Evolutionary conservation across 1,140 invertebrate species (phyloP).

Genomic region (Dreissena polymorpha): DNA sequence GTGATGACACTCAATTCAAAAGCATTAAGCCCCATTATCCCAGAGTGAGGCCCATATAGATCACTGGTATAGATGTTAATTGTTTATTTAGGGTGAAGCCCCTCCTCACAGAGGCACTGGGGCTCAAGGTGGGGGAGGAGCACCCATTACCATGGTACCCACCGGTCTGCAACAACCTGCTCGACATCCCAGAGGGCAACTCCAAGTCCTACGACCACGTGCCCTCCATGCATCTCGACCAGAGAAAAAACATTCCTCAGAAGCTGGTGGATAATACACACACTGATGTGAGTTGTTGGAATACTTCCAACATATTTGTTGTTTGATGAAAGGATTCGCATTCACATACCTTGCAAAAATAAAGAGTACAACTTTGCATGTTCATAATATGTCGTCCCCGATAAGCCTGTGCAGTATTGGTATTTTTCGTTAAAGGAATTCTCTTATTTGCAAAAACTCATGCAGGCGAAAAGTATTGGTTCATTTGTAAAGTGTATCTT

Average conservation of each 20-base stretch:
- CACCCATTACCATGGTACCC: slow-evolving; percentile 89
- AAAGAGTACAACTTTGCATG: background rate
- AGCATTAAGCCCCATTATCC: no score
- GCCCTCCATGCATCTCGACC: slow-evolving; percentile 75
- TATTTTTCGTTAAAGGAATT: background rate
- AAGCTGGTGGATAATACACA: slow-evolving; percentile 78
- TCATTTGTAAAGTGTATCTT: slow-evolving; percentile 12
- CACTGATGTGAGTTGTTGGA: slow-evolving; percentile 74
- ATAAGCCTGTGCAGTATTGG: background rate
- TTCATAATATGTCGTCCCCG: background rate
- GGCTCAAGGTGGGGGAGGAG: slow-evolving; percentile 82
- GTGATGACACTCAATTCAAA: no score
- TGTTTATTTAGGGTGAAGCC: slow-evolving; percentile 75
- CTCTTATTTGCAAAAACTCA: no score
- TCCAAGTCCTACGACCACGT: slow-evolving; percentile 77
- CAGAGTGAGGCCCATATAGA: no score
- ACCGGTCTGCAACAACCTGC: slow-evolving; percentile 83
- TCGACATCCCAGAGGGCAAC: slow-evolving; percentile 74
- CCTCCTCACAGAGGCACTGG: slow-evolving; percentile 82
- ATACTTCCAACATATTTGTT: background rate
- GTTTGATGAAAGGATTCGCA: background rate
- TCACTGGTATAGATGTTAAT: background rate
- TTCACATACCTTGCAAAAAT: background rate
- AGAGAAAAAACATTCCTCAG: slow-evolving; percentile 76
- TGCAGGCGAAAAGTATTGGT: no score